Percentiles rank a stretch among this genome's conserved stretches.
Evolutionary conservation across 2,797 vertebrate genomes (phyloP).

Genomic region (Antrozous pallidus): DNA sequence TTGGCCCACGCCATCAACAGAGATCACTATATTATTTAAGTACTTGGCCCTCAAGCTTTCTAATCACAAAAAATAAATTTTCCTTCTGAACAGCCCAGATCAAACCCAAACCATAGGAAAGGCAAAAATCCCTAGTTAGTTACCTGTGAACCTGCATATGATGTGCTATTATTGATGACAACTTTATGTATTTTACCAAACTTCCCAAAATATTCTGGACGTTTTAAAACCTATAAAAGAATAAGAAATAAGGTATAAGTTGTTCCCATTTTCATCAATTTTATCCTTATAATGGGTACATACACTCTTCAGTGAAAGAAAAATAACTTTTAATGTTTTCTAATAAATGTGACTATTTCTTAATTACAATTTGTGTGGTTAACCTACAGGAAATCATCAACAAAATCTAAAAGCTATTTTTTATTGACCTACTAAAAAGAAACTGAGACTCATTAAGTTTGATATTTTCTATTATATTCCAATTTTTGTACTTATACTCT

Average conservation of each 20-base stretch:
- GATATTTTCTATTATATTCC: not conserved
- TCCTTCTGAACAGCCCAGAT: slow-evolving; percentile 46
- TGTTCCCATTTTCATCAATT: slow-evolving; percentile 46
- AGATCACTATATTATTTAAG: slow-evolving; percentile 31
- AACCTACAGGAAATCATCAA: not conserved
- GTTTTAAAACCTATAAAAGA: slow-evolving; percentile 94
- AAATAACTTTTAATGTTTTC: slow-evolving; percentile 42
- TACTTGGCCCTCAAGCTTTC: slow-evolving; percentile 30
- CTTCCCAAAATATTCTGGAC: slow-evolving; percentile 99
- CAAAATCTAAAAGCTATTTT: slow-evolving; percentile 2
- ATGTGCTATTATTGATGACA: slow-evolving; percentile 99
- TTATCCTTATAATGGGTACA: slow-evolving; percentile 54
- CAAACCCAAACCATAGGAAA: slow-evolving; percentile 32
- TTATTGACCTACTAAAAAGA: not conserved
- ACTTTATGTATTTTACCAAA: slow-evolving; percentile 99
- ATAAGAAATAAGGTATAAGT: slow-evolving; percentile 72
- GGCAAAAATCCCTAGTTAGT: slow-evolving; percentile 67
- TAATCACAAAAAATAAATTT: slow-evolving; percentile 31
- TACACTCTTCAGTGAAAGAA: slow-evolving; percentile 45
- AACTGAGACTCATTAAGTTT: not conserved
- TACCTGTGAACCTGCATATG: slow-evolving; percentile 99
- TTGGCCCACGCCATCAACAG: slow-evolving; percentile 26
- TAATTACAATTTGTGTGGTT: not conserved
- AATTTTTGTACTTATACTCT: not conserved
- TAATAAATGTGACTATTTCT: slow-evolving; percentile 17